These are phyloP conservation scores for Psittacus erithacus DNA, from an alignment of 2,113 vertebrate species.

Conservation along the genomic window DNA sequence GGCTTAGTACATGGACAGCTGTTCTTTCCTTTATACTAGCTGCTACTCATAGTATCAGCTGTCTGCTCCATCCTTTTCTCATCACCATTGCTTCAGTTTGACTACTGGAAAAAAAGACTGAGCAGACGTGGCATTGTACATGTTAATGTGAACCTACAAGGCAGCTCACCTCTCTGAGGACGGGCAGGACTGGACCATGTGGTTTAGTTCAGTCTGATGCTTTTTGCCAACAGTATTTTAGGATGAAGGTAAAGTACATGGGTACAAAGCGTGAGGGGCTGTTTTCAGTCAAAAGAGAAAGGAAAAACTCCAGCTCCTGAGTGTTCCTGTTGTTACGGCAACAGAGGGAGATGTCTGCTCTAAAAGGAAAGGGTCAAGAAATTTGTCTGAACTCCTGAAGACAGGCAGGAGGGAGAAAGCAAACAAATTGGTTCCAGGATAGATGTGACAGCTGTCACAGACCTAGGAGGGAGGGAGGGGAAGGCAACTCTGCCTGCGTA, in stretches of 20 bases:
- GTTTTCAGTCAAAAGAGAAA: not conserved
- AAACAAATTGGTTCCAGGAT: not conserved
- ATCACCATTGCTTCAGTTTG: not conserved
- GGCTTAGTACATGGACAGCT: not conserved
- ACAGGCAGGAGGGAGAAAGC: not conserved
- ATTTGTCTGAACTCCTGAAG: not conserved
- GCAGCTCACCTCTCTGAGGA: not conserved
- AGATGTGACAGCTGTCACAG: not conserved
- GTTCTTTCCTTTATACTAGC: not conserved
- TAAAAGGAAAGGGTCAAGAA: not conserved
- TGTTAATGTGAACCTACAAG: not conserved
- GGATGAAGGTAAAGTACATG: not conserved
- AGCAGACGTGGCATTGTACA: not conserved
- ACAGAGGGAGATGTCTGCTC: not conserved
- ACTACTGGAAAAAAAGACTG: not conserved
- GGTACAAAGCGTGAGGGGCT: not conserved
- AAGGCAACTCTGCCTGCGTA: not conserved
- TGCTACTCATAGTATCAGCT: not conserved
- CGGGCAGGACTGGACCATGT: not conserved
- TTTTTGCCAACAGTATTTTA: not conserved
- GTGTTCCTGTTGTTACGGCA: not conserved
- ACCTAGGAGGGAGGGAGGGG: not conserved
- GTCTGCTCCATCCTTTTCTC: not conserved
- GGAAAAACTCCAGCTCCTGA: not conserved
- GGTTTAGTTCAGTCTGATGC: not conserved